Conservation (phyloP, 1,140 invertebrate species). For the Muscidifurax raptorellus region DNA sequence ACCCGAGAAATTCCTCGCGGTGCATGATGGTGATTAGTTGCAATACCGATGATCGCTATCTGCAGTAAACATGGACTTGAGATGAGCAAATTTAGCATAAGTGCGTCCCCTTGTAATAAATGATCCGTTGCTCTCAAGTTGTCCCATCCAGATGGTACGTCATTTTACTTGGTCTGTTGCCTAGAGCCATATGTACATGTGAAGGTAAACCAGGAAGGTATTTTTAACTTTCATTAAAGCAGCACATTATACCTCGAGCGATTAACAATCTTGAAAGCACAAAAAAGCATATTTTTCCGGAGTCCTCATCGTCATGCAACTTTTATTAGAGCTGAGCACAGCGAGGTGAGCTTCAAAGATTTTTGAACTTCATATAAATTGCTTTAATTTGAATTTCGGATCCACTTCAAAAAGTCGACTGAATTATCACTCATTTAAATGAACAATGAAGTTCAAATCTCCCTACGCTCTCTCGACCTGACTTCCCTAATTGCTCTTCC, state of each 20-base stretch:
- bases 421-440: neutral
- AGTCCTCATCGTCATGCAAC: neutral
- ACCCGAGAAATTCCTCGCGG: neutral
- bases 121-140: neutral
- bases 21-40: too few relatives aligned
- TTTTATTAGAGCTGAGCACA: too few relatives aligned
- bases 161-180: slow-evolving; percentile 14
- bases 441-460: neutral
- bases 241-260: too few relatives aligned
- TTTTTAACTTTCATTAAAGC: too few relatives aligned
- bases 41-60: neutral
- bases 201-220: neutral
- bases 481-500: neutral
- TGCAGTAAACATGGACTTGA: slow-evolving; percentile 24
- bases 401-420: neutral
- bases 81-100: slow-evolving; percentile 33
- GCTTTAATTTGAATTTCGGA: neutral
- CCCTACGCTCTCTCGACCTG: neutral
- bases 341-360: neutral
- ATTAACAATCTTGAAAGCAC: too few relatives aligned
- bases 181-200: neutral
- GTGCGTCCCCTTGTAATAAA: slow-evolving; percentile 26
- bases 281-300: neutral
- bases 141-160: neutral
- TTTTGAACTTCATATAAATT: neutral